Percentiles rank a stretch among this genome's conserved stretches.
Conservation (phyloP, 2,113 vertebrate genomes). For the Aythya baeri region DNA sequence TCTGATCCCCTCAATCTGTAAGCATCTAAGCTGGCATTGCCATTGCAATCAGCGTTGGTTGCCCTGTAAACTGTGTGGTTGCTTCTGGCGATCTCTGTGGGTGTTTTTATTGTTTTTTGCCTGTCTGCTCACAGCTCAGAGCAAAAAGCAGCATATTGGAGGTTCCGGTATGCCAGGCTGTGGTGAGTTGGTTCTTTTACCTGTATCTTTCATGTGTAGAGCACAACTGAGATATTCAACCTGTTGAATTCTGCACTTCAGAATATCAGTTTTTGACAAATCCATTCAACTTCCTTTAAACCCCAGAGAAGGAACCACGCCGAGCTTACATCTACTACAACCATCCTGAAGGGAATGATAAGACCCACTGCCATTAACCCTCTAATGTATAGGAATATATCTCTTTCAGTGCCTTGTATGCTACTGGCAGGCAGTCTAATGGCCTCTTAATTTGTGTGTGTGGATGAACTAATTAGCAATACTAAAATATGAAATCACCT, state of each 20-base stretch:
- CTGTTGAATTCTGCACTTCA: not conserved
- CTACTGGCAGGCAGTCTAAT: conserved; percentile 1
- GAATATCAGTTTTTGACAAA: not conserved
- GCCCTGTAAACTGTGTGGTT: not conserved
- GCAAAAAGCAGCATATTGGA: not conserved
- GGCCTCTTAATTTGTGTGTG: conserved; percentile 68
- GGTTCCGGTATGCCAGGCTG: not conserved
- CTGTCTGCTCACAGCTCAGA: not conserved
- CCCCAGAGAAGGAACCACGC: not conserved
- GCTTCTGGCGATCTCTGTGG: not conserved
- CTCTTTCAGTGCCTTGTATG: not conserved
- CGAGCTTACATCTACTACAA: not conserved
- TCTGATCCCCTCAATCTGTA: not conserved
- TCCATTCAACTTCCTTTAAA: not conserved
- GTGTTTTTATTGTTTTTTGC: not conserved
- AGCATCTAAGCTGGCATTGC: not conserved
- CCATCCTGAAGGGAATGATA: not conserved
- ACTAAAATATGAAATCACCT: conserved; percentile 64
- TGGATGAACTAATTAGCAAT: conserved; percentile 58
- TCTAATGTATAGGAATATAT: not conserved
- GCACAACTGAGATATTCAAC: not conserved
- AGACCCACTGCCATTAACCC: not conserved
- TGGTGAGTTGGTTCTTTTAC: not conserved
- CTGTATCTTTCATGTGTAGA: not conserved
- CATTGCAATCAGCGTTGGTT: not conserved